These are phyloP conservation scores for Pollenia amentaria DNA, from an alignment of 2,888 invertebrate genomes.

Conservation along the genomic window DNA sequence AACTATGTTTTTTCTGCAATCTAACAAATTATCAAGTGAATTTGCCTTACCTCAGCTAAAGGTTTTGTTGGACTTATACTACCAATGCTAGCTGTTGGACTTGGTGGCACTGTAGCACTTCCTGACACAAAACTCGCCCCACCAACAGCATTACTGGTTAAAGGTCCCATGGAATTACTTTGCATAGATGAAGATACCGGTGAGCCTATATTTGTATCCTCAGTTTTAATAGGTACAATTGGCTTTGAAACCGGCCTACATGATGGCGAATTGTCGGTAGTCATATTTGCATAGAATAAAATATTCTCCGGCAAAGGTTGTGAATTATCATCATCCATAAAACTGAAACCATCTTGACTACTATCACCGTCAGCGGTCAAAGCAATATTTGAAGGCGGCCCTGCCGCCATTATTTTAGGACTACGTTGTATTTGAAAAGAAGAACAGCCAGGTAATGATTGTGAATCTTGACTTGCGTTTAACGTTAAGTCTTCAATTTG, in stretches of 20 bases:
- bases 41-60: slow-evolving; percentile 78
- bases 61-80: slow-evolving; percentile 77
- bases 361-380: slow-evolving; percentile 85
- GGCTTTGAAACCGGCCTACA: slow-evolving; percentile 83
- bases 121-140: slow-evolving; percentile 36
- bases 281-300: slow-evolving; percentile 83
- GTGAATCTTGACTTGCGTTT: slow-evolving; percentile 63
- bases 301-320: slow-evolving; percentile 83
- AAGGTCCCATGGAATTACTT: slow-evolving; percentile 75
- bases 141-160: slow-evolving; percentile 41
- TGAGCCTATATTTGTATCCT: slow-evolving; percentile 78
- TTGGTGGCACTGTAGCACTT: slow-evolving; percentile 3
- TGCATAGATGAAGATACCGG: slow-evolving; percentile 77
- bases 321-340: slow-evolving; percentile 86
- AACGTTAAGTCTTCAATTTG: slow-evolving; percentile 66
- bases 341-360: slow-evolving; percentile 86
- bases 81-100: slow-evolving; percentile 52
- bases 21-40: not conserved
- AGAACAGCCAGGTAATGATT: slow-evolving; percentile 54
- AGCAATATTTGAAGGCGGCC: slow-evolving; percentile 69
- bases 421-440: slow-evolving; percentile 75
- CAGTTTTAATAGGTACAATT: slow-evolving; percentile 81
- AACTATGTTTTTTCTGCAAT: no score
- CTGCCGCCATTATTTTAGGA: slow-evolving; percentile 69
- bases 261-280: slow-evolving; percentile 83